Base-by-base conservation (phyloP, 2,797 vertebrate genomes). In the Eulemur mongoz region DNA sequence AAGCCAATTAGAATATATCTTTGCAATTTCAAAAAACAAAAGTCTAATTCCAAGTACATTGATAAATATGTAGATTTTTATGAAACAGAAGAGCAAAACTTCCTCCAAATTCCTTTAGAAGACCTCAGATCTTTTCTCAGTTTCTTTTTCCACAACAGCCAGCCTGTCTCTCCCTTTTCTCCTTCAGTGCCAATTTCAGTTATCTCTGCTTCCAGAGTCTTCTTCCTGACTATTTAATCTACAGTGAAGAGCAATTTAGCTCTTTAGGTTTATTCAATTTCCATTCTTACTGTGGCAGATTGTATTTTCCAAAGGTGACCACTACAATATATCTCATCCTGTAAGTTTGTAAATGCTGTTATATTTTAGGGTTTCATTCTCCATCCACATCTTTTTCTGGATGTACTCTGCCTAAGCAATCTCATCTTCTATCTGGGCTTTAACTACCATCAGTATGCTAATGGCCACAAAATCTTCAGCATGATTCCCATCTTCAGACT, bases 81-180 rank as follows among this genome's bases (percentile, higher is more conserved):
- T 40, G n/a, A 89, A 97, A 52, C 48, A 35, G 57, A 94, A 88
- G 52, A 94, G 59, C 35, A 72, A 95, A 90, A 13, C 30, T 20
- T 84, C 18, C 52, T 43, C 32, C 50, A 65, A 72, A 83, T 86
- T 86, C 22, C n/a, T 32, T 67, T 75, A 76, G 52, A 70, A 93
- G 54, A 92, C 25, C 15, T 85, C 15, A 61, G n/a, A 35, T 92
- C n/a, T 72, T 86, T 73, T 82, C 52, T 89, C 45, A 63, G 38
- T 52, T 82, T 92, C 54, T 59, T 6, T 48, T 89, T 85, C 35
- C 11, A 48, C 4, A 86, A 75, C 30, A 92, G n/a, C 35, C 65
- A 40, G 5, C 7, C 30, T 59, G 38, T 82, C 27, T 72, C 45
- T 92, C 45, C 40, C 75, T 87, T 75, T 78, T 76, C 70, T 85